Percentiles rank a stretch among this genome's conserved stretches.
These are phyloP conservation scores for Stenotaenia linearis DNA, from an alignment of 2,888 invertebrate species.

Conservation along the genomic window DNA sequence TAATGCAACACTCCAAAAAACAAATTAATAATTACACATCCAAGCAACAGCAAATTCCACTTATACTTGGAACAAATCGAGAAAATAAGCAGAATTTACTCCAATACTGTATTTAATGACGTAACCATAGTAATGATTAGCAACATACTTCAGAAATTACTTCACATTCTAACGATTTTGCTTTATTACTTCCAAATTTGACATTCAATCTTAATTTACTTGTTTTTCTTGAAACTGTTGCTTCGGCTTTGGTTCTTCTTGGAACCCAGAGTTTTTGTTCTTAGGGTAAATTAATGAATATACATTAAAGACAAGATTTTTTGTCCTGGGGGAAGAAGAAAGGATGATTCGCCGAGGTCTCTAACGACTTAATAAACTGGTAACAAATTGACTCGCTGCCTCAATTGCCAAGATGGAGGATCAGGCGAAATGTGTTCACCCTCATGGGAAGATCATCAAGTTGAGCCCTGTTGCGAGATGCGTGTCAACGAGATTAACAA, in stretches of 20 bases:
- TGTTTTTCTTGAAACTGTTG: background rate
- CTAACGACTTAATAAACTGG: conserved; percentile 26
- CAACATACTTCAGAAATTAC: too few species aligned
- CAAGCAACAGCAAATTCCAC: too few species aligned
- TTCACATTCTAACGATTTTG: too few species aligned
- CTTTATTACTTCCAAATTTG: too few species aligned
- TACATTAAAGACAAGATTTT: background rate
- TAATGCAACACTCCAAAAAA: too few species aligned
- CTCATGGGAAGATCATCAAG: conserved; percentile 24
- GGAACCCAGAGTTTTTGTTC: background rate
- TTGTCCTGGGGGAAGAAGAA: background rate
- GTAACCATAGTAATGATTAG: too few species aligned
- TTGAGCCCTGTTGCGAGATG: conserved; percentile 15
- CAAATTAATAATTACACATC: too few species aligned
- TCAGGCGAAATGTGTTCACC: conserved; percentile 14
- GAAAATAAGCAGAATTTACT: too few species aligned
- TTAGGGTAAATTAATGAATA: background rate
- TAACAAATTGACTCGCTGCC: conserved; percentile 8
- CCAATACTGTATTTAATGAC: too few species aligned
- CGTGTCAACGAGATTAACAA: conserved; percentile 2
- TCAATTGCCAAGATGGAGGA: conserved; percentile 20
- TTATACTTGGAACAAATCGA: too few species aligned
- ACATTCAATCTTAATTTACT: background rate
- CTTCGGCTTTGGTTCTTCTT: background rate
- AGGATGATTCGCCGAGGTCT: background rate